These are phyloP conservation scores for Tetropium fuscum DNA, from an alignment of 2,888 invertebrate genomes.

Conservation along the genomic window DNA sequence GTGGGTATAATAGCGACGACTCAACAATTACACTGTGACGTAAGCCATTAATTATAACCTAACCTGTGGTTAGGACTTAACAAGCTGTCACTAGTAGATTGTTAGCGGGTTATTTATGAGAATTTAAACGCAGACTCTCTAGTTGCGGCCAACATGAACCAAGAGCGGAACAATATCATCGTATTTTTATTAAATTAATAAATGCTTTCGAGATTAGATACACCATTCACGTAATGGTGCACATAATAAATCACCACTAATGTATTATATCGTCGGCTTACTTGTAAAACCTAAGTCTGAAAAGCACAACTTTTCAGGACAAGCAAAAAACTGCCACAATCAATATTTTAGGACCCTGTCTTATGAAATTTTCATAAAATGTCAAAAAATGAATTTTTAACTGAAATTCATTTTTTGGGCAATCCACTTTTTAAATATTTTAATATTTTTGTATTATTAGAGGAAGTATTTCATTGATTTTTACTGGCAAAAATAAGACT, in stretches of 20 bases:
- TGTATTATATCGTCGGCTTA: not conserved
- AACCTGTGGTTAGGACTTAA: slow-evolving; percentile 69
- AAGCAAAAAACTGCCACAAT: no score
- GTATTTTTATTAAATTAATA: slow-evolving; percentile 43
- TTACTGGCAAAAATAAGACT: not conserved
- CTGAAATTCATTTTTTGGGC: not conserved
- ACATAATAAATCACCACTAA: slow-evolving; percentile 14
- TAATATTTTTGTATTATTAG: not conserved
- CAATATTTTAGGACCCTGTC: no score
- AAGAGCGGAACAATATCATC: slow-evolving; percentile 48
- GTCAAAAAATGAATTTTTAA: no score
- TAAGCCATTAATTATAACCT: slow-evolving; percentile 68
- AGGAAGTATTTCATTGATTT: slow-evolving; percentile 1
- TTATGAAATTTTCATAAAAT: slow-evolving; percentile 2
- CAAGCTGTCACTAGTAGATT: slow-evolving; percentile 69
- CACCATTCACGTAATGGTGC: not conserved
- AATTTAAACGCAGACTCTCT: slow-evolving; percentile 65
- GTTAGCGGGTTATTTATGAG: slow-evolving; percentile 68
- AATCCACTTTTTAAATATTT: not conserved
- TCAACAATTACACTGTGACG: slow-evolving; percentile 67
- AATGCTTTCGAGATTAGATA: slow-evolving; percentile 27
- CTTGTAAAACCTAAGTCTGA: no score
- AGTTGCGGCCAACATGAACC: slow-evolving; percentile 49
- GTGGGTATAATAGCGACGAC: slow-evolving; percentile 66
- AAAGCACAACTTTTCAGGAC: not conserved